A percentile compares a stretch with the other conserved stretches of the same genome.
Evolutionary conservation across 2,888 invertebrate genomes (phyloP).

Genomic region (Pyrochroa serraticornis): DNA sequence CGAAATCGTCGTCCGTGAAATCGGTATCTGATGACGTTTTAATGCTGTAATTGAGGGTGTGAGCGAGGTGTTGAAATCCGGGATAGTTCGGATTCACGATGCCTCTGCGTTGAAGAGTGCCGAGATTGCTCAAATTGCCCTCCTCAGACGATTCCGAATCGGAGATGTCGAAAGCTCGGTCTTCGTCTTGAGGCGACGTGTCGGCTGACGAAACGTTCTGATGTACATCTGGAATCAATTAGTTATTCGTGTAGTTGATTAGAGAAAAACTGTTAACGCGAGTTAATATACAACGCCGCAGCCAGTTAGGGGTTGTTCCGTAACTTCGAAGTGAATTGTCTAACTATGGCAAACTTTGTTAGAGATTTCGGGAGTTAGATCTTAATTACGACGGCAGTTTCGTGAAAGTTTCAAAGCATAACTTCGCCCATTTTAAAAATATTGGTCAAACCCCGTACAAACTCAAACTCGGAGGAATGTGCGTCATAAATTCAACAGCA

Average conservation of each 20-base stretch:
- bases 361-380: too few relatives aligned
- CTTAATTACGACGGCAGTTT: too few relatives aligned
- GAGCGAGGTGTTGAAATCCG: slow-evolving; percentile 82
- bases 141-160: slow-evolving; percentile 59
- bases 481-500: too few relatives aligned
- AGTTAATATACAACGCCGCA: background rate
- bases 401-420: too few relatives aligned
- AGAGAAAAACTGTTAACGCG: background rate
- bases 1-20: slow-evolving; percentile 58
- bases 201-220: slow-evolving; percentile 57
- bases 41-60: slow-evolving; percentile 63
- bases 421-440: too few relatives aligned
- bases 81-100: slow-evolving; percentile 86
- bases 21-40: slow-evolving; percentile 56
- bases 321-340: too few relatives aligned
- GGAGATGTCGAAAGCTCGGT: slow-evolving; percentile 63
- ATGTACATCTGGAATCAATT: slow-evolving; percentile 51
- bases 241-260: background rate
- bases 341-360: too few relatives aligned
- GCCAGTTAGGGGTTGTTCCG: too few relatives aligned
- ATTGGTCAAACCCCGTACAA: too few relatives aligned
- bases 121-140: slow-evolving; percentile 57
- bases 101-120: slow-evolving; percentile 65
- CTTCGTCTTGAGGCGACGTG: slow-evolving; percentile 61
- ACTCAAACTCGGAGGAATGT: too few relatives aligned